These are phyloP conservation scores for Rutpela maculata DNA, from an alignment of 2,888 invertebrate genomes.

Conservation along the genomic window DNA sequence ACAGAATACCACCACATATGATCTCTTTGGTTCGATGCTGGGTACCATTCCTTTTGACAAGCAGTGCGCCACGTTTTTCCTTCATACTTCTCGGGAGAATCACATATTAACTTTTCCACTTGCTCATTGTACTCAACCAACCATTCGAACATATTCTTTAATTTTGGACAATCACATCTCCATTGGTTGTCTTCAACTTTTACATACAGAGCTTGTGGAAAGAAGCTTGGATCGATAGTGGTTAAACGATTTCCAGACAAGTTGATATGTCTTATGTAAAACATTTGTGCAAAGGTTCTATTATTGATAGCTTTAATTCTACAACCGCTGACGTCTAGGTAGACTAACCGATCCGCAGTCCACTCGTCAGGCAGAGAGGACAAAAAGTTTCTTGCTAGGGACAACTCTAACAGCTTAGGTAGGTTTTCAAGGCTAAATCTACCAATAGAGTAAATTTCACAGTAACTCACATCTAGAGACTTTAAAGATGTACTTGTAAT, in stretches of 20 bases:
- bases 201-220: constrained; percentile 78
- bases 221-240: constrained; percentile 77
- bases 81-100: constrained; percentile 79
- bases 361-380: constrained; percentile 79
- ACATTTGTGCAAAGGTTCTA: constrained; percentile 79
- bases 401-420: constrained; percentile 78
- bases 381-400: constrained; percentile 82
- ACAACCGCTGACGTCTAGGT: constrained; percentile 78
- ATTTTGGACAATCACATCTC: constrained; percentile 83
- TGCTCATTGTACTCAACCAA: constrained; percentile 76
- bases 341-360: constrained; percentile 78
- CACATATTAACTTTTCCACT: constrained; percentile 77
- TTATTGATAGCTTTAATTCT: constrained; percentile 80
- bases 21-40: constrained; percentile 54
- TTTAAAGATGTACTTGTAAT: constrained; percentile 78
- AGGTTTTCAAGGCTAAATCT: constrained; percentile 78
- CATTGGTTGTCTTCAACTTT: constrained; percentile 84
- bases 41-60: constrained; percentile 80
- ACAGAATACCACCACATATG: constrained; percentile 79
- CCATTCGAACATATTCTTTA: constrained; percentile 80
- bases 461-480: constrained; percentile 79
- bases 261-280: constrained; percentile 78
- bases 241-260: constrained; percentile 85
- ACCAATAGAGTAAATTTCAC: constrained; percentile 79
- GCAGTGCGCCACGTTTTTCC: constrained; percentile 83